These are phyloP conservation scores for Leptodactylus fallax DNA, from an alignment of 2,797 vertebrate genomes.

Conservation along the genomic window DNA sequence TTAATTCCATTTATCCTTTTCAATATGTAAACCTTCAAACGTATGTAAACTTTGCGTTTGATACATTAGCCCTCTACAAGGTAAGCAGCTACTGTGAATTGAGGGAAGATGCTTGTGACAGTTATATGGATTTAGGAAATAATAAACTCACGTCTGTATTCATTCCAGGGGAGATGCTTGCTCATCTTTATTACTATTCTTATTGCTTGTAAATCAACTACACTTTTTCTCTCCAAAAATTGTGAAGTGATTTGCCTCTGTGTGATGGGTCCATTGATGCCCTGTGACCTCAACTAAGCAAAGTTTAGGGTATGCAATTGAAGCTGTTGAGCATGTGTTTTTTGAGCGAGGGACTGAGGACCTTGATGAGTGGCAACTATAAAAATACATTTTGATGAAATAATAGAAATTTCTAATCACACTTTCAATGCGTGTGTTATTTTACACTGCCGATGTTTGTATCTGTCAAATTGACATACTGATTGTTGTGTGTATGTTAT, in stretches of 20 bases:
- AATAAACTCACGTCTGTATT: slow-evolving; percentile 4
- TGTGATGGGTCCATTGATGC: slow-evolving; percentile 59
- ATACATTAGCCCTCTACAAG: neutral
- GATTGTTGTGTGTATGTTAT: slow-evolving; percentile 30
- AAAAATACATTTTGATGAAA: slow-evolving; percentile 26
- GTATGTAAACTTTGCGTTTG: slow-evolving; percentile 14
- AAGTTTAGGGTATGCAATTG: neutral
- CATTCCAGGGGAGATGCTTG: slow-evolving; percentile 35
- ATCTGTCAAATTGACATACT: slow-evolving; percentile 37
- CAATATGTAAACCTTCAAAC: neutral
- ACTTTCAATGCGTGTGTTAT: slow-evolving; percentile 24
- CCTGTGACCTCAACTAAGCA: slow-evolving; percentile 49
- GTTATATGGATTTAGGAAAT: neutral
- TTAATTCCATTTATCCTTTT: slow-evolving; percentile 31
- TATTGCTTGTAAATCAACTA: slow-evolving; percentile 43
- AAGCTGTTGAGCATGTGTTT: slow-evolving; percentile 18
- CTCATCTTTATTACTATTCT: slow-evolving; percentile 28
- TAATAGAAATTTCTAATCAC: slow-evolving; percentile 38
- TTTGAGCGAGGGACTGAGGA: slow-evolving; percentile 56
- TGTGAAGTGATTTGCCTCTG: slow-evolving; percentile 30
- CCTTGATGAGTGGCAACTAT: slow-evolving; percentile 45
- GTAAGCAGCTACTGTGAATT: slow-evolving; percentile 37
- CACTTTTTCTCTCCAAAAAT: slow-evolving; percentile 11
- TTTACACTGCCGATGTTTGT: slow-evolving; percentile 46
- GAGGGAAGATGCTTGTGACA: neutral